Evolutionary conservation across 2,888 invertebrate genomes (phyloP).

Genomic region (Folsomia manolachei): DNA sequence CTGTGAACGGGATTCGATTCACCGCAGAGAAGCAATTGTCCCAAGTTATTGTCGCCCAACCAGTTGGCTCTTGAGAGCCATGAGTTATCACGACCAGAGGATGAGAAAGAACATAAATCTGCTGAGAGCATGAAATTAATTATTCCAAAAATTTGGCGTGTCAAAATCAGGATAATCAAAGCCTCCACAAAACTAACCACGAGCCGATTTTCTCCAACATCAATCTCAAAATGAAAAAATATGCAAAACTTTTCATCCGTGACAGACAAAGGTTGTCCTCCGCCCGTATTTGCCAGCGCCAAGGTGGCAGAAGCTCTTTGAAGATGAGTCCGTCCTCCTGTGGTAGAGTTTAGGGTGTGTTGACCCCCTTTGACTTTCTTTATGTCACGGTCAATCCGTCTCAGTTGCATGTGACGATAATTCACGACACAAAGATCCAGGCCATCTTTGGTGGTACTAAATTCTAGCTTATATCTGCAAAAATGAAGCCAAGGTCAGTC

Average conservation of each 20-base stretch:
- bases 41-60: conserved; percentile 36
- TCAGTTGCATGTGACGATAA: conserved; percentile 28
- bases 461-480: not conserved
- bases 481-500: too few relatives aligned
- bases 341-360: not conserved
- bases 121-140: not conserved
- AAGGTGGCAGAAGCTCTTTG: not conserved
- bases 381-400: conserved; percentile 27
- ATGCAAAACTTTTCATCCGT: conserved; percentile 43
- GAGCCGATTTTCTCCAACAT: conserved; percentile 26
- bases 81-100: conserved; percentile 39
- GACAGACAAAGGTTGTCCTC: conserved; percentile 23
- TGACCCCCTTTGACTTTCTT: conserved; percentile 24
- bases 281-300: not conserved
- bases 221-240: conserved; percentile 23
- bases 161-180: too few relatives aligned
- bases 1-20: conserved; percentile 25
- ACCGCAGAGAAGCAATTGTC: conserved; percentile 36
- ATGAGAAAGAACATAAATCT: conserved; percentile 26
- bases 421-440: not conserved
- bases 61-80: conserved; percentile 37
- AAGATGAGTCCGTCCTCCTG: not conserved
- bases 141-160: too few relatives aligned
- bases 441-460: not conserved
- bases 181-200: too few relatives aligned